phyloP scores from a whole-genome alignment of 1,140 invertebrate genomes.

The Lepidostoma basale region DNA sequence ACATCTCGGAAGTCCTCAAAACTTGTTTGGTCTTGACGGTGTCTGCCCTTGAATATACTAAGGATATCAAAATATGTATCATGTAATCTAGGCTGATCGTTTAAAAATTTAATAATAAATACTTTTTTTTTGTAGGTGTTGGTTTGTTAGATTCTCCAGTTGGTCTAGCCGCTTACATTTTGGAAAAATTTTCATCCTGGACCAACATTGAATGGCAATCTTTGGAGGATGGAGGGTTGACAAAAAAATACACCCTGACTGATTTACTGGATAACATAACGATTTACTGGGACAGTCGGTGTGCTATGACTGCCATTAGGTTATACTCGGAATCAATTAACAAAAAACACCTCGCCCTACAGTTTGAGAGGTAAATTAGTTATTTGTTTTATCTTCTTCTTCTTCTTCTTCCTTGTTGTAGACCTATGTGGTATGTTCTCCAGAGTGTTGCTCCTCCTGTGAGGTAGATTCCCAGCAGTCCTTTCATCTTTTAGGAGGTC shows the following conservation, averaged over 20 bases:
- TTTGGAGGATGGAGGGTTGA: conserved; percentile 65
- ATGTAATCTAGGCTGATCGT: too few species aligned
- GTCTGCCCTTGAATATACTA: too few species aligned
- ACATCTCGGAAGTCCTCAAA: too few species aligned
- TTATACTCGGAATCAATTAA: conserved; percentile 67
- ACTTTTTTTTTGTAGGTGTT: conserved; percentile 64
- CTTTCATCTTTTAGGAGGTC: too few species aligned
- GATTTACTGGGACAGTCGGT: conserved; percentile 76
- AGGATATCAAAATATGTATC: too few species aligned
- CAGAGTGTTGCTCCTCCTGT: too few species aligned
- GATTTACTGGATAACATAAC: conserved; percentile 77
- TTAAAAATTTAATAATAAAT: too few species aligned
- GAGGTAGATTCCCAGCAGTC: too few species aligned
- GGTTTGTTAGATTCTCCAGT: conserved; percentile 67
- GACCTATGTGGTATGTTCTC: too few species aligned
- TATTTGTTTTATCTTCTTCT: too few species aligned
- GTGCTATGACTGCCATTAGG: conserved; percentile 70
- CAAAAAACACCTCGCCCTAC: conserved; percentile 48
- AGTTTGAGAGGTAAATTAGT: conserved; percentile 56
- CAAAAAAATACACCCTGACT: conserved; percentile 64
- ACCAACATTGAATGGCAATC: conserved; percentile 56
- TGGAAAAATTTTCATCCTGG: conserved; percentile 76
- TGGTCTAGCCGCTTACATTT: conserved; percentile 74
- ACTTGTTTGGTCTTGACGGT: too few species aligned
- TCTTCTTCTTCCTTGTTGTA: too few species aligned